Conservation (phyloP, 2,888 invertebrate species). For the Punctoribates punctum region DNA sequence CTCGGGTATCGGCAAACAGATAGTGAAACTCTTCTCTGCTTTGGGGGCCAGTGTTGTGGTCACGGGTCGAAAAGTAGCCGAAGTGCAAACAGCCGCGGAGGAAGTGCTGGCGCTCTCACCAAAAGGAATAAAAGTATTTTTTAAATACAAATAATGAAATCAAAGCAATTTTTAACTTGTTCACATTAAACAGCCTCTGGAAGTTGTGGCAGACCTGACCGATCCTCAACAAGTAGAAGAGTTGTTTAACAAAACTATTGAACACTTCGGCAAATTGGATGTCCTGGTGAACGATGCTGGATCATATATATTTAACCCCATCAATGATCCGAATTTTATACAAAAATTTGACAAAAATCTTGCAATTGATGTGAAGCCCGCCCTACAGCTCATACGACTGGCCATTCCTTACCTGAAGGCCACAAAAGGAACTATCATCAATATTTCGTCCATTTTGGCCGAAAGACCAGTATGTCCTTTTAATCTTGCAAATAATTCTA, state of each 20-base stretch:
- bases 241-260: constrained; percentile 28
- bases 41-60: background rate
- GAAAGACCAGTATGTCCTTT: constrained; percentile 11
- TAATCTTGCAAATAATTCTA: background rate
- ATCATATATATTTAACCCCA: background rate
- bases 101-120: background rate
- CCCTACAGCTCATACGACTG: constrained; percentile 18
- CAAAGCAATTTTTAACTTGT: background rate
- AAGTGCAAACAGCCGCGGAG: background rate
- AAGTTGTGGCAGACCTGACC: constrained; percentile 40
- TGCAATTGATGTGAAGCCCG: constrained; percentile 13
- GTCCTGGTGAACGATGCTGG: constrained; percentile 43
- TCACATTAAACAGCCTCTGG: constrained; percentile 34
- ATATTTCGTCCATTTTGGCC: constrained; percentile 19
- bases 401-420: constrained; percentile 29
- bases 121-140: background rate
- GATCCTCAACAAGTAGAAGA: constrained; percentile 6
- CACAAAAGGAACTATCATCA: constrained; percentile 40
- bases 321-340: constrained; percentile 33
- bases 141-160: background rate
- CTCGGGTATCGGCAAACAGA: background rate
- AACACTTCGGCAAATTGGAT: constrained; percentile 36
- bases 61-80: background rate
- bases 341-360: constrained; percentile 10
- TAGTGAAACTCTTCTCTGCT: background rate